Evolutionary conservation across 2,113 vertebrate genomes (phyloP).

Genomic region (Microcebus griseorufus): DNA sequence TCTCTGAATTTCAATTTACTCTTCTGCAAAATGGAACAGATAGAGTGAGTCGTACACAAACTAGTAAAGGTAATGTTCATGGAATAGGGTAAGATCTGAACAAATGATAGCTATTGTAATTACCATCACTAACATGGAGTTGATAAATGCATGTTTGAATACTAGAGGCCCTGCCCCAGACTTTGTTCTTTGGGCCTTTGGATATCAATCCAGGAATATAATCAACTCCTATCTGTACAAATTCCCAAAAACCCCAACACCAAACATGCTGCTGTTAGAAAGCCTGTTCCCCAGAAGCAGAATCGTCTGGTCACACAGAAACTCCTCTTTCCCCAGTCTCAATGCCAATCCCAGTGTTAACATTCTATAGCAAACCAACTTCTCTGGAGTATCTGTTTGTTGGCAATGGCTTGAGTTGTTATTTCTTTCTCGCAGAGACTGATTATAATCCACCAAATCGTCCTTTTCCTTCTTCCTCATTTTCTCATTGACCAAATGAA

Average conservation of each 20-base stretch:
- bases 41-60: not conserved
- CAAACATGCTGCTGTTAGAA: rapidly evolving
- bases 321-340: not conserved
- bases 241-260: not conserved
- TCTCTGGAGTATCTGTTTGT: not conserved
- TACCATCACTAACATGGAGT: not conserved
- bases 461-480: not conserved
- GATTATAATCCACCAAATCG: not conserved
- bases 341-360: no score
- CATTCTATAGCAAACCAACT: not conserved
- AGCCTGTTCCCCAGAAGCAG: not conserved
- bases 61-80: not conserved
- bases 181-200: not conserved
- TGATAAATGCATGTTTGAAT: not conserved
- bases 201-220: not conserved
- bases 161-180: no score
- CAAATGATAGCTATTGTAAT: not conserved
- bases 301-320: not conserved
- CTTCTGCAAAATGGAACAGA: not conserved
- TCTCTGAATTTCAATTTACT: not conserved
- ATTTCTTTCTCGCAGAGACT: not conserved
- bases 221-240: not conserved
- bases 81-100: no score
- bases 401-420: not conserved
- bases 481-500: not conserved